phyloP scores from a whole-genome alignment of 2,113 vertebrate genomes.

The Helogale parvula region DNA sequence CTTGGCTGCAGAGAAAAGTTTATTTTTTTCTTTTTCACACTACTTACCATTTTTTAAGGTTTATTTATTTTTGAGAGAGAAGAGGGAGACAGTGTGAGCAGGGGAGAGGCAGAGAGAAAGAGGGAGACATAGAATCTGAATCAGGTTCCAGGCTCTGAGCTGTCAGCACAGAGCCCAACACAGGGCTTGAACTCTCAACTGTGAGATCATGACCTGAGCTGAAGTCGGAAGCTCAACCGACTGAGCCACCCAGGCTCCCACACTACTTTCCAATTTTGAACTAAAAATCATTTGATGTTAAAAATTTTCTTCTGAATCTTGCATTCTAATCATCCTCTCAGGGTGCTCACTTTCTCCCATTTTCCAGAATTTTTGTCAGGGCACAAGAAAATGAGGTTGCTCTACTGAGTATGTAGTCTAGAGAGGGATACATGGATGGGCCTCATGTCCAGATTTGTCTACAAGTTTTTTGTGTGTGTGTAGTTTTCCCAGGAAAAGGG shows the following conservation, averaged over 20 bases:
- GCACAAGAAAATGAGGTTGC: neutral
- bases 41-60: neutral
- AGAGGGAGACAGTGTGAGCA: too few species aligned
- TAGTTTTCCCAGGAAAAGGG: neutral
- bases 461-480: neutral
- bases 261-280: neutral
- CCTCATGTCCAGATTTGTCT: neutral
- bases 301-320: neutral
- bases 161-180: too few species aligned
- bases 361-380: neutral
- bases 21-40: neutral
- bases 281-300: neutral
- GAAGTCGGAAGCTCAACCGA: too few species aligned
- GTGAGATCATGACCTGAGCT: too few species aligned
- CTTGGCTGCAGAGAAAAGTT: neutral
- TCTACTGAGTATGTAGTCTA: accelerated
- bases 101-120: too few species aligned
- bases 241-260: too few species aligned
- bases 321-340: neutral
- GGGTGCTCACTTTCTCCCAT: neutral
- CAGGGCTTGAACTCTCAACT: too few species aligned
- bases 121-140: too few species aligned
- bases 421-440: accelerated
- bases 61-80: too few species aligned
- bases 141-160: too few species aligned